Base-by-base conservation (phyloP, 2,797 vertebrate genomes). In the Esox masquinongy region DNA sequence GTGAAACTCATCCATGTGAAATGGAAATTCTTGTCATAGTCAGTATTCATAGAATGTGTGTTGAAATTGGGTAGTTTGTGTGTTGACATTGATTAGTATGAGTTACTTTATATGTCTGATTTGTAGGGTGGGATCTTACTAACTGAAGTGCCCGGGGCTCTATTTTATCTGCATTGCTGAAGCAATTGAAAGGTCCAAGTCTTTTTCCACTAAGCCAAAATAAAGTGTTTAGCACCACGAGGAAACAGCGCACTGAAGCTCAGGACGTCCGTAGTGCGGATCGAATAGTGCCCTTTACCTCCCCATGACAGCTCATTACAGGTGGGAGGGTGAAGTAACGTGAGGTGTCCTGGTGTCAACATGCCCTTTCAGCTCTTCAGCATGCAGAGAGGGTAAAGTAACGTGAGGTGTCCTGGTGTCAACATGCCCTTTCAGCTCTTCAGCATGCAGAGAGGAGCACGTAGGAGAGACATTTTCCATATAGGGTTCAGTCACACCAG, bases 251-350 rank as follows among this genome's bases (percentile, higher is more conserved):
- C 39, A 43, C 39, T 31, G 29, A 31, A 1, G 29, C 29, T 3
- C 29, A 31, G 29, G 29, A 31, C 29, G 29, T n/a, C n/a, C n/a
- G n/a, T 31, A 31, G 29, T 31, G 39, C 5, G 39, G 39, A 1
- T 43, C 9, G 2, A 43, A 43, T 7, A 43, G 39, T 6, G 39
- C 39, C 39, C 39, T 43, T 43, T 6, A 43, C 39, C 39, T 43
- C 5, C 5, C 39, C 5, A 43, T 2, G 39, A 74, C 73, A 84
- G 75, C 74, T 83, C 78, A 73, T 79, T 82, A 74, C 31, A 69
- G 34, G 71, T 26, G 29, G 50, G 56, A 63, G 86, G 81, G 84
- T 81, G 69, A 84, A 77, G 50, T 19, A 29, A 79, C 29, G 53
- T 56, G 64, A 14, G 49, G 53, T 3, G 1, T 56, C 68, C 63